phyloP scores from a whole-genome alignment of 2,888 invertebrate species.

The Proisotoma minuta region DNA sequence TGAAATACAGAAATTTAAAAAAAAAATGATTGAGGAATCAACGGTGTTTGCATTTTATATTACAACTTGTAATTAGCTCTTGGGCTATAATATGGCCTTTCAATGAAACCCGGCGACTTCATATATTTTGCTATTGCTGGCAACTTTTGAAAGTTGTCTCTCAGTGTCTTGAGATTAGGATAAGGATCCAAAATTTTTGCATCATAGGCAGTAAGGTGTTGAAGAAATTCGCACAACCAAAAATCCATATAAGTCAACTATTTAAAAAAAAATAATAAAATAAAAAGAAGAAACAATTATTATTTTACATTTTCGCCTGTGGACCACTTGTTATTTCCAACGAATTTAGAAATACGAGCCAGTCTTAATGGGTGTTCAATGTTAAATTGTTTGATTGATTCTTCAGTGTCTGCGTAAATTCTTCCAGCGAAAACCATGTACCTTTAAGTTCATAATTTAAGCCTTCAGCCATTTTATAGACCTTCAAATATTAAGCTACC shows the following conservation, averaged over 20 bases:
- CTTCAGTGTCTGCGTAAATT: no score
- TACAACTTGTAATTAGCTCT: neutral
- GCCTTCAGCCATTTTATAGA: no score
- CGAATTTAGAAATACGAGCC: neutral
- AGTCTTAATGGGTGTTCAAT: neutral
- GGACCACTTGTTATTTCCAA: neutral
- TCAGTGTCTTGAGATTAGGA: constrained; percentile 50
- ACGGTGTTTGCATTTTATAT: no score
- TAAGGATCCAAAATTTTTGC: constrained; percentile 49
- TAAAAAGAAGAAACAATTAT: neutral
- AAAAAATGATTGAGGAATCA: no score
- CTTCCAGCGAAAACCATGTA: neutral
- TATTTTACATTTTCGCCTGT: neutral
- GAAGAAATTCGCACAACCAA: constrained; percentile 52
- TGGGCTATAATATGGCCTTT: constrained; percentile 49
- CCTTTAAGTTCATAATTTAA: neutral
- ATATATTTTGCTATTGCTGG: constrained; percentile 49
- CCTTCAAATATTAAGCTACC: no score
- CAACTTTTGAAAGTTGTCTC: constrained; percentile 50
- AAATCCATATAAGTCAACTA: constrained; percentile 51
- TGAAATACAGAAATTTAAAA: no score
- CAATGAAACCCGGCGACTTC: constrained; percentile 48
- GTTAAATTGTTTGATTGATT: neutral
- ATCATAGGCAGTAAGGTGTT: constrained; percentile 49
- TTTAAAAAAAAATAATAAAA: neutral